Evolutionary conservation across 2,888 invertebrate genomes (phyloP).

Genomic region (Cantharis flavilabris): DNA sequence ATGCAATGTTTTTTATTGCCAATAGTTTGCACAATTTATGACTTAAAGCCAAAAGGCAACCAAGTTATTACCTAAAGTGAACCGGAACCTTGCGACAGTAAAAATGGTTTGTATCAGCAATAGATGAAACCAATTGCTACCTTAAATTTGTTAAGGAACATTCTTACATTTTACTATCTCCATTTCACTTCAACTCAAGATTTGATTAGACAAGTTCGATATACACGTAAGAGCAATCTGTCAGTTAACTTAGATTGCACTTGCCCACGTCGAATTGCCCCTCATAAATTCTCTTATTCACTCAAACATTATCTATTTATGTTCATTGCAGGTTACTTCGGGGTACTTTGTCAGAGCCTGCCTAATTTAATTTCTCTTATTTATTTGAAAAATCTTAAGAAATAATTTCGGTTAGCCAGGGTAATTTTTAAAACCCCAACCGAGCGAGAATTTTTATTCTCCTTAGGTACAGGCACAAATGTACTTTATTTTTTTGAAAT

Average conservation of each 20-base stretch:
- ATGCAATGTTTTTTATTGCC: not conserved
- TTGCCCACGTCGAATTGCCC: conserved; percentile 43
- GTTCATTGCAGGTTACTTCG: conserved; percentile 44
- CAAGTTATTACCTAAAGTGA: conserved; percentile 19
- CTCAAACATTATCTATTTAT: conserved; percentile 48
- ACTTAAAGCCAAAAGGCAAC: conserved; percentile 4
- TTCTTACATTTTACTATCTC: conserved; percentile 5
- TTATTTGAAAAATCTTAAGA: conserved; percentile 15
- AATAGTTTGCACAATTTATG: not conserved
- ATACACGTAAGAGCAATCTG: conserved; percentile 10
- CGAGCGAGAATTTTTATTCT: not conserved
- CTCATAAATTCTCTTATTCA: conserved; percentile 48
- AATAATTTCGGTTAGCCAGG: not conserved
- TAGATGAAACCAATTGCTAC: conserved; percentile 26
- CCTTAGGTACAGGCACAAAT: not conserved
- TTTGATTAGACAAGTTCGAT: conserved; percentile 8
- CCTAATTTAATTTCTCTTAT: conserved; percentile 34
- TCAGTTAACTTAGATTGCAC: conserved; percentile 37
- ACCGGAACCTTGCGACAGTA: conserved; percentile 21
- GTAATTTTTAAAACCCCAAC: not conserved
- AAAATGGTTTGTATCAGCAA: conserved; percentile 24
- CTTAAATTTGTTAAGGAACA: conserved; percentile 7
- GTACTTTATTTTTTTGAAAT: not conserved
- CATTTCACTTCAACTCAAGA: conserved; percentile 17
- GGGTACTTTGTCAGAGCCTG: conserved; percentile 44